Conservation (phyloP, 2,113 vertebrate species). For the Trichomycterus rosablanca region DNA sequence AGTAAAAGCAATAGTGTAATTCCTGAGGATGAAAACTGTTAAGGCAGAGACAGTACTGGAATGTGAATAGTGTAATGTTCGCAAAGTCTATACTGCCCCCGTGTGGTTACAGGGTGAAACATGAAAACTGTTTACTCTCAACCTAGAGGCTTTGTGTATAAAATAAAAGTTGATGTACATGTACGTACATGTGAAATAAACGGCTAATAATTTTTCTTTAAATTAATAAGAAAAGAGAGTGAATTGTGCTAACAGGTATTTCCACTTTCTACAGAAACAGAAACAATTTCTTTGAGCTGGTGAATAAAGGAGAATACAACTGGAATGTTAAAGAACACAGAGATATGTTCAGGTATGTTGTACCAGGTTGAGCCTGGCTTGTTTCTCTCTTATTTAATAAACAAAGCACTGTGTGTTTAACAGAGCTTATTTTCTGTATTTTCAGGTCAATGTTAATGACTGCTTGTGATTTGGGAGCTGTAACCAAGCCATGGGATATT, state of each 20-base stretch:
- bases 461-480: conserved; percentile 97
- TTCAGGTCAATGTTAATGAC: conserved; percentile 99
- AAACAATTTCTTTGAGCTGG: conserved; percentile 91
- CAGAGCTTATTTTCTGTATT: neutral
- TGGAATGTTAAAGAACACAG: conserved; percentile 89
- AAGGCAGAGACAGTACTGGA: too few relatives aligned
- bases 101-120: conserved; percentile 50
- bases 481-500: conserved; percentile 99
- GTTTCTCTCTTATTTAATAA: neutral
- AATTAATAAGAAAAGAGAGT: too few relatives aligned
- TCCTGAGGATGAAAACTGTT: too few relatives aligned
- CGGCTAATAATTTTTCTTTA: too few relatives aligned
- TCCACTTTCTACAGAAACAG: conserved; percentile 82
- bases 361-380: neutral
- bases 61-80: too few relatives aligned
- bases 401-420: neutral
- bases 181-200: too few relatives aligned
- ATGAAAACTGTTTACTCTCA: neutral
- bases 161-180: too few relatives aligned
- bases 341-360: conserved; percentile 87
- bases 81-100: conserved; percentile 52
- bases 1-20: too few relatives aligned
- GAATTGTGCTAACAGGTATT: too few relatives aligned
- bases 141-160: too few relatives aligned
- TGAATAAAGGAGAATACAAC: conserved; percentile 88